Evolutionary conservation across 1,140 invertebrate genomes (phyloP).

Genomic region (Mycetomoellerius zeteki): DNA sequence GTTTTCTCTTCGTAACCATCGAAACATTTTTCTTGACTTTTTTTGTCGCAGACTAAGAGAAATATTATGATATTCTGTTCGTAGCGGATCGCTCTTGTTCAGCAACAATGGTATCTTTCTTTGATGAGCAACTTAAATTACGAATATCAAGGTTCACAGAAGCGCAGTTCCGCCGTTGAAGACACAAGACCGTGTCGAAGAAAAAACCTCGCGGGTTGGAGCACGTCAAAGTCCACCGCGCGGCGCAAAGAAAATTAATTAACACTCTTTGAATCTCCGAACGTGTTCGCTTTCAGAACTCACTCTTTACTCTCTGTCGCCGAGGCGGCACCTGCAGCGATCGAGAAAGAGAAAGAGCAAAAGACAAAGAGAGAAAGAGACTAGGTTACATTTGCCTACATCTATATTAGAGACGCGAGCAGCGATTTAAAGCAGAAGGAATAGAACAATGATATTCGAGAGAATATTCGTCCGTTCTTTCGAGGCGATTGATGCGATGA

Average conservation of each 20-base stretch:
- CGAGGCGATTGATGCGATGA: conserved; percentile 12
- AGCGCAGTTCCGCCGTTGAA: conserved; percentile 15
- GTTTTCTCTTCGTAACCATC: conserved; percentile 8
- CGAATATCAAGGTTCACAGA: conserved; percentile 44
- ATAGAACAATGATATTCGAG: not conserved
- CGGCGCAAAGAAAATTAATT: conserved; percentile 54
- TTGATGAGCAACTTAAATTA: conserved; percentile 49
- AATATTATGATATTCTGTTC: conserved; percentile 36
- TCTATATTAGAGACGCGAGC: not conserved
- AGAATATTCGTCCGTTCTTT: conserved; percentile 1
- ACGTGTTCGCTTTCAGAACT: conserved; percentile 43
- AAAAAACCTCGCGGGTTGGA: conserved; percentile 33
- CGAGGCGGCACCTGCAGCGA: conserved; percentile 1
- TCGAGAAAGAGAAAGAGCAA: not conserved
- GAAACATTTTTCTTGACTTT: conserved; percentile 1
- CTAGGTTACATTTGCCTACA: not conserved
- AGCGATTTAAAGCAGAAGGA: conserved; percentile 44
- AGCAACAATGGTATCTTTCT: conserved; percentile 52
- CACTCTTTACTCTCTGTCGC: conserved; percentile 18
- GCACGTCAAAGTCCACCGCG: conserved; percentile 38
- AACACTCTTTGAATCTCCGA: conserved; percentile 57
- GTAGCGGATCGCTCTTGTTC: conserved; percentile 12
- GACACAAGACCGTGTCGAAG: not conserved
- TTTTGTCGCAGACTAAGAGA: not conserved
- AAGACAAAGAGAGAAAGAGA: not conserved